These are phyloP conservation scores for Ctenomys sociabilis DNA, from an alignment of 2,113 vertebrate genomes.

Conservation along the genomic window DNA sequence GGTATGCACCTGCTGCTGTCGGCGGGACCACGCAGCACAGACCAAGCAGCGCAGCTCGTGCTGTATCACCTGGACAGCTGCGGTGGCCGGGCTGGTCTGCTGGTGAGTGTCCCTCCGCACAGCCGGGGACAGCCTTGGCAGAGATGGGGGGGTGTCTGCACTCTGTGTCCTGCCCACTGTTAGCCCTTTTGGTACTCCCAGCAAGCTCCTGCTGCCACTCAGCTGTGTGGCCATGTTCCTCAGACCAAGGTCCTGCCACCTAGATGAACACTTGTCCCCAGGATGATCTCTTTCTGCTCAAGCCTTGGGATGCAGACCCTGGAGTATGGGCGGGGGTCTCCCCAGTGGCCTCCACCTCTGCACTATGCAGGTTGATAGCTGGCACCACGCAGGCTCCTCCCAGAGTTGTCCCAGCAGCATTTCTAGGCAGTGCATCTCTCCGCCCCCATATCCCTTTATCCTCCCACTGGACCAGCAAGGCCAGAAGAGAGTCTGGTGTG, in stretches of 20 bases:
- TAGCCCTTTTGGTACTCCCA: background rate
- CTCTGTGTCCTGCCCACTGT: accelerated
- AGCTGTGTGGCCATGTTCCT: background rate
- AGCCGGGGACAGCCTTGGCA: background rate
- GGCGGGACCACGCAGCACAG: constrained; percentile 82
- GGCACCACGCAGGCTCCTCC: background rate
- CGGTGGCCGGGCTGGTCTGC: constrained; percentile 92
- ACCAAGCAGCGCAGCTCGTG: constrained; percentile 91
- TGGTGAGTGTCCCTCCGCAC: constrained; percentile 88
- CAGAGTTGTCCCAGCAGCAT: background rate
- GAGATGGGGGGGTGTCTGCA: background rate
- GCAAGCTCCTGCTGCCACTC: background rate
- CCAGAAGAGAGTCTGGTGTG: background rate
- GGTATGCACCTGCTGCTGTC: constrained; percentile 93
- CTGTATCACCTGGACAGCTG: constrained; percentile 94
- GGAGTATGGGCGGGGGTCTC: background rate
- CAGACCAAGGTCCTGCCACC: background rate
- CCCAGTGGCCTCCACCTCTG: background rate
- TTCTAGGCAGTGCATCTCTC: background rate
- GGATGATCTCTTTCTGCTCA: background rate
- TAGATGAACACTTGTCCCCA: background rate
- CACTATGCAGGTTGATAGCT: accelerated
- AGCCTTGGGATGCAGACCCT: background rate
- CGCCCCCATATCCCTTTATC: background rate
- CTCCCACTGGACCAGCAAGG: background rate